These are phyloP conservation scores for Pocillopora grandis DNA, from an alignment of 92 coral and sea anemone genomes.

Conservation along the genomic window DNA sequence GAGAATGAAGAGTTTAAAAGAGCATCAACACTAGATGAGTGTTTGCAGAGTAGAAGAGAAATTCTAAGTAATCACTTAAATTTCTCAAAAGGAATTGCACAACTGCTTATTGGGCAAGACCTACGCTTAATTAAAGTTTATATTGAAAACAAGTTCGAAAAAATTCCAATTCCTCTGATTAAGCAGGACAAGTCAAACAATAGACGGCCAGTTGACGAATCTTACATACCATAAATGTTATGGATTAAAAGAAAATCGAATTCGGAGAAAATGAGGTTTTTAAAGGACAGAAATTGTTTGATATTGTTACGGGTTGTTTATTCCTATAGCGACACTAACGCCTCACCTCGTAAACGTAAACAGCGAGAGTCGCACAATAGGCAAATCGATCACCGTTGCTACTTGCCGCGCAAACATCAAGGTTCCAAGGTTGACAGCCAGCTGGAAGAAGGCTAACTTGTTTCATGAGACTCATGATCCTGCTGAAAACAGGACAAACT, in stretches of 20 bases:
- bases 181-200: neutral
- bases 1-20: neutral
- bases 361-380: slow-evolving; percentile 94
- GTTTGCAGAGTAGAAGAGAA: slow-evolving; percentile 8
- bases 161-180: neutral
- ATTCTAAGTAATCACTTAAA: neutral
- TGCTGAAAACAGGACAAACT: slow-evolving; percentile 1
- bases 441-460: slow-evolving; percentile 96
- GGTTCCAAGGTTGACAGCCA: slow-evolving; percentile 99
- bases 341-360: slow-evolving; percentile 92
- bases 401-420: slow-evolving; percentile 94
- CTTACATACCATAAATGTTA: neutral
- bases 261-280: neutral
- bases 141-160: neutral
- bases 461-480: slow-evolving; percentile 82
- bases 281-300: neutral
- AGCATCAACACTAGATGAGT: neutral
- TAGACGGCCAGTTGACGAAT: neutral
- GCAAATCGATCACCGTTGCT: slow-evolving; percentile 85
- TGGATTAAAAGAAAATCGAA: neutral
- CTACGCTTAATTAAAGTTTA: neutral
- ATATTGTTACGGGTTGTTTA: neutral
- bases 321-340: slow-evolving; percentile 6
- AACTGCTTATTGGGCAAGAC: neutral
- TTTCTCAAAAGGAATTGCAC: neutral